Evolutionary conservation across 2,113 vertebrate species (phyloP).

Genomic region (Morphnarchus princeps): DNA sequence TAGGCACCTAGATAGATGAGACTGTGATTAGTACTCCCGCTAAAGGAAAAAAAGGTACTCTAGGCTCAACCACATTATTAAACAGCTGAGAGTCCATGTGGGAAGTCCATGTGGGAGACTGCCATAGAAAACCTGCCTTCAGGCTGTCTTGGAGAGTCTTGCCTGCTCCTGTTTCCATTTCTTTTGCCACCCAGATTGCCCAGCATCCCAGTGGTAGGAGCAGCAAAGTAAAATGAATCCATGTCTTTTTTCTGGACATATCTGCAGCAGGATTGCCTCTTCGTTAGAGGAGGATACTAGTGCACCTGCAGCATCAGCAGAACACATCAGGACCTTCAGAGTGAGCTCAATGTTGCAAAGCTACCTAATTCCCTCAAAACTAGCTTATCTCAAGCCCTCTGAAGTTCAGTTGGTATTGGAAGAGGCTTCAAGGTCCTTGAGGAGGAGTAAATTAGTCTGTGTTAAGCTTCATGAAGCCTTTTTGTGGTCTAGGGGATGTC

Average conservation of each 20-base stretch:
- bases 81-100: neutral
- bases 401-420: neutral
- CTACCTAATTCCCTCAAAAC: neutral
- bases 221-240: neutral
- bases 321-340: neutral
- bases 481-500: neutral
- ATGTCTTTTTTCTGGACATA: neutral
- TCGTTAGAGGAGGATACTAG: neutral
- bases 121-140: neutral
- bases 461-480: neutral
- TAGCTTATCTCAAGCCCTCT: neutral
- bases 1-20: conserved; percentile 9
- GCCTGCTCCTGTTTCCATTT: neutral
- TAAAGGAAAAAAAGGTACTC: neutral
- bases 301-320: neutral
- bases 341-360: neutral
- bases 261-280: neutral
- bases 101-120: neutral
- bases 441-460: neutral
- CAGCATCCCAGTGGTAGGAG: neutral
- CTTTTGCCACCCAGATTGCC: neutral
- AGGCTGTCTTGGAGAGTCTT: neutral
- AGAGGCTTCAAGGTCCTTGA: neutral
- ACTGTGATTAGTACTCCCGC: conserved; percentile 15
- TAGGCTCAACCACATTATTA: conserved; percentile 28